A percentile compares a stretch with the other conserved stretches of the same genome.
Evolutionary conservation across 2,888 invertebrate species (phyloP).

Genomic region (Drosophila sordidula): DNA sequence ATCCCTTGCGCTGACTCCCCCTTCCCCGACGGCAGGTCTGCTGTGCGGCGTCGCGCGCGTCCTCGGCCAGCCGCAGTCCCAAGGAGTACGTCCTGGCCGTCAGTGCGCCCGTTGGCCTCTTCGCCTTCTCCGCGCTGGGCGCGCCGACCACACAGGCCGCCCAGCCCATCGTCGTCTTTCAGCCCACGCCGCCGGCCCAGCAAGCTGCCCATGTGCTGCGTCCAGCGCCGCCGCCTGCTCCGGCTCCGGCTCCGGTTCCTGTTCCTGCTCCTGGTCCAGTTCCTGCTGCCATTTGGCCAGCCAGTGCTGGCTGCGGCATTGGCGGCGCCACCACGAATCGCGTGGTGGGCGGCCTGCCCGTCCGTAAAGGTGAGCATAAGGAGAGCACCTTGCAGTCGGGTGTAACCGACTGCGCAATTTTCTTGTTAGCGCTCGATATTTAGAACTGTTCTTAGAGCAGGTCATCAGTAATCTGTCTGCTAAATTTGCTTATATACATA

Average conservation of each 20-base stretch:
- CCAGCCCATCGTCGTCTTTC: slow-evolving; percentile 43
- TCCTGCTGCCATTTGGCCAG: slow-evolving; percentile 1
- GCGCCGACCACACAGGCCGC: slow-evolving; percentile 16
- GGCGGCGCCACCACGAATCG: slow-evolving; percentile 83
- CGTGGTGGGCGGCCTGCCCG: slow-evolving; percentile 87
- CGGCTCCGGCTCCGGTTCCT: neutral
- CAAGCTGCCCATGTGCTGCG: slow-evolving; percentile 31
- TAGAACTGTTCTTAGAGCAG: no score
- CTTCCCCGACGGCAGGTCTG: slow-evolving; percentile 61
- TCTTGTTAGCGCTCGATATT: no score
- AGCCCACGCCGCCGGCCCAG: slow-evolving; percentile 63
- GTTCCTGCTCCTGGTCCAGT: neutral
- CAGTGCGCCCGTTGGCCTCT: slow-evolving; percentile 23
- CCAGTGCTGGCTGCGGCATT: slow-evolving; percentile 86
- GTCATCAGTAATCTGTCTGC: no score
- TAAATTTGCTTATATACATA: no score
- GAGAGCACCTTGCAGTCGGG: neutral
- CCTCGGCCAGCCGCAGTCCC: slow-evolving; percentile 41
- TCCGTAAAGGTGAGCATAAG: slow-evolving; percentile 68
- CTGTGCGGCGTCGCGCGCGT: slow-evolving; percentile 51
- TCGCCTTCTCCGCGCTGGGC: slow-evolving; percentile 63
- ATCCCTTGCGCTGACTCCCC: neutral
- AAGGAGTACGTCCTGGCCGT: slow-evolving; percentile 49
- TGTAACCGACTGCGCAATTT: no score
- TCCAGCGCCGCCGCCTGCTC: neutral